Percentiles rank a stretch among this genome's conserved stretches.
Evolutionary conservation across 2,888 invertebrate species (phyloP).

Genomic region (Clistopyga incitator): DNA sequence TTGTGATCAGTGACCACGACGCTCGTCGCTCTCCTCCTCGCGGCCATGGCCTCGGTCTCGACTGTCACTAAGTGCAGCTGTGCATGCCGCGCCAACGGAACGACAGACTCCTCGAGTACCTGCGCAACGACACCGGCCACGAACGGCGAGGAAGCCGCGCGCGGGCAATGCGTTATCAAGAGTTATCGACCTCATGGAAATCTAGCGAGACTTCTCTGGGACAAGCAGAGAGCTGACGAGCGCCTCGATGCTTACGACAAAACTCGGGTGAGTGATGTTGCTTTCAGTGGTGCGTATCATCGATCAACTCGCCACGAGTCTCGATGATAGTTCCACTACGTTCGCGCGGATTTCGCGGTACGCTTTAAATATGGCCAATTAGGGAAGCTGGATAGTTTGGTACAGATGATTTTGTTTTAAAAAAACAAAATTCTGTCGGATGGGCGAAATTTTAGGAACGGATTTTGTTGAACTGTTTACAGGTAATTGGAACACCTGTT

Average conservation of each 20-base stretch:
- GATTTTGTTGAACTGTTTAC: too few relatives aligned
- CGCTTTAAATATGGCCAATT: not conserved
- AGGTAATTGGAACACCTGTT: too few relatives aligned
- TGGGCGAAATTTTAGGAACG: too few relatives aligned
- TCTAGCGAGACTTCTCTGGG: conserved; percentile 89
- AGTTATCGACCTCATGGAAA: conserved; percentile 89
- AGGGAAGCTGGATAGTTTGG: not conserved
- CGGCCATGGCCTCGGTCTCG: conserved; percentile 53
- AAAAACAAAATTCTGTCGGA: too few relatives aligned
- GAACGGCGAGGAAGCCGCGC: conserved; percentile 66
- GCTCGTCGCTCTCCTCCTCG: conserved; percentile 27
- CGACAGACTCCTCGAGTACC: conserved; percentile 49
- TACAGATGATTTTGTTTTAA: too few relatives aligned
- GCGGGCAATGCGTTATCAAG: conserved; percentile 68
- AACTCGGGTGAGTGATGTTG: conserved; percentile 87
- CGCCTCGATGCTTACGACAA: conserved; percentile 89
- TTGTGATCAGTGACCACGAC: conserved; percentile 22
- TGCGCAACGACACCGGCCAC: conserved; percentile 65
- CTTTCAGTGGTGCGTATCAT: too few relatives aligned
- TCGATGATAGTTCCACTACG: not conserved
- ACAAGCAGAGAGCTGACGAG: conserved; percentile 90
- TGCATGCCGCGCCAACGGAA: conserved; percentile 57
- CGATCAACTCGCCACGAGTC: not conserved
- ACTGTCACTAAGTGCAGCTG: conserved; percentile 57
- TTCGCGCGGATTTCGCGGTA: not conserved